Evolutionary conservation across 2,797 vertebrate species (phyloP), one percentile per base, ranked within the genome.

Genomic region (Gadopsis marmoratus): DNA sequence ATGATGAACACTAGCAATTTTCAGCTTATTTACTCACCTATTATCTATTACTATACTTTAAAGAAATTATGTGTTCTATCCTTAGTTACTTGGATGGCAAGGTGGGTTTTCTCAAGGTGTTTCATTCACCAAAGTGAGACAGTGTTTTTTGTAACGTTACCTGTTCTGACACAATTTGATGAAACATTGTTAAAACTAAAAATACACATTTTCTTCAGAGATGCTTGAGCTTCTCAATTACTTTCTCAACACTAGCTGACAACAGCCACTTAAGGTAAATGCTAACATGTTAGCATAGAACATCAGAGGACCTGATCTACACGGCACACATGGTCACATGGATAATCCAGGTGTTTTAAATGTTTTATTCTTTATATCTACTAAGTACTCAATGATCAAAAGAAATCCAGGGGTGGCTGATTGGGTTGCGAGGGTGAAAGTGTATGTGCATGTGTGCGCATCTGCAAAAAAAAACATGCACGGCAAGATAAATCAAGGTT

Each of bases 401-500:
- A 71, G 51, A 43, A 55, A 63, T 72, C 79, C 16, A 23, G 51
- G 7, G 83, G 88, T 69, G 81, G 74, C 50, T 89, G 88, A 88
- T 81, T 90, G 71, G 61, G 53, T 51, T 66, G 56, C n/a, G 8
- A 47, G 64, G 31, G 59, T 71, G 54, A 58, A 60, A 70, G 63
- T 66, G 75, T 51, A 21, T 51, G 33, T 35, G 47, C 7, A 21
- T 48, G 19, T 76, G 70, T 58, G 54, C 65, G 70, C 59, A 53
- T 68, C 71, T 63, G 41, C 4, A 76, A 45, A 21, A 19, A 53
- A 55, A 64, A 50, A 39, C 50, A 78, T 47, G 73, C 73, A 79
- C 43, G 70, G 37, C 76, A 45, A 73, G 81, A 83, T 82, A 84
- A 82, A 90, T 83, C 72, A 91, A 90, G 88, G 90, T 88, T 82